These are phyloP conservation scores for Myiopsitta monachus DNA, from an alignment of 2,113 vertebrate genomes.

Conservation along the genomic window DNA sequence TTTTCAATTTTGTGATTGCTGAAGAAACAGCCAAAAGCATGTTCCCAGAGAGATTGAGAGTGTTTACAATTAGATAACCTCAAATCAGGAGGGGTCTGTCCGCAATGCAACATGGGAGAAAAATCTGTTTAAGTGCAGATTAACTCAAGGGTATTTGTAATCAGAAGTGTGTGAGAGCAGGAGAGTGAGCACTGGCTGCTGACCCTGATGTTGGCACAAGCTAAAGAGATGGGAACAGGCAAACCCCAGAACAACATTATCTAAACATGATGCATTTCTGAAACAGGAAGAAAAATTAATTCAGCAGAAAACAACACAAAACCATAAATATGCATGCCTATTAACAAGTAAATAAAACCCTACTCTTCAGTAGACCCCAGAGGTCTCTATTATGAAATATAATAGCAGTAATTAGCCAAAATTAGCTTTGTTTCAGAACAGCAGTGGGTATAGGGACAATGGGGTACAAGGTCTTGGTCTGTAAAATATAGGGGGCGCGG, in stretches of 20 bases:
- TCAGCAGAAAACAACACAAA: neutral
- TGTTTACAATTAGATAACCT: neutral
- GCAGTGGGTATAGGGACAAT: accelerated
- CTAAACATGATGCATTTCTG: neutral
- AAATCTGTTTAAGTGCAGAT: neutral
- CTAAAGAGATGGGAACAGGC: neutral
- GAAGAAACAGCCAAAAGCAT: neutral
- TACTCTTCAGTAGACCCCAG: neutral
- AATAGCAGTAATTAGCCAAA: neutral
- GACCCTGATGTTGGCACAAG: neutral
- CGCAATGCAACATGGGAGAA: neutral
- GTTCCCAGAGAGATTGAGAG: neutral
- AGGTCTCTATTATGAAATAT: neutral
- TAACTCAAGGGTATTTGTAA: neutral
- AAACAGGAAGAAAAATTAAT: neutral
- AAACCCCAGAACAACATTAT: neutral
- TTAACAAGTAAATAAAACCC: neutral
- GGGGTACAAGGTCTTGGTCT: neutral
- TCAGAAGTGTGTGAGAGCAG: neutral
- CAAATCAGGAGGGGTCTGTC: neutral
- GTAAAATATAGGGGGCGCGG: neutral
- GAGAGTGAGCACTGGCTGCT: neutral
- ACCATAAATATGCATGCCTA: neutral
- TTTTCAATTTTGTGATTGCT: neutral
- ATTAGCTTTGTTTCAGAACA: neutral